These are phyloP conservation scores for Mesorhabditis sp. DNA, from an alignment of 2,888 invertebrate genomes.

Conservation along the genomic window DNA sequence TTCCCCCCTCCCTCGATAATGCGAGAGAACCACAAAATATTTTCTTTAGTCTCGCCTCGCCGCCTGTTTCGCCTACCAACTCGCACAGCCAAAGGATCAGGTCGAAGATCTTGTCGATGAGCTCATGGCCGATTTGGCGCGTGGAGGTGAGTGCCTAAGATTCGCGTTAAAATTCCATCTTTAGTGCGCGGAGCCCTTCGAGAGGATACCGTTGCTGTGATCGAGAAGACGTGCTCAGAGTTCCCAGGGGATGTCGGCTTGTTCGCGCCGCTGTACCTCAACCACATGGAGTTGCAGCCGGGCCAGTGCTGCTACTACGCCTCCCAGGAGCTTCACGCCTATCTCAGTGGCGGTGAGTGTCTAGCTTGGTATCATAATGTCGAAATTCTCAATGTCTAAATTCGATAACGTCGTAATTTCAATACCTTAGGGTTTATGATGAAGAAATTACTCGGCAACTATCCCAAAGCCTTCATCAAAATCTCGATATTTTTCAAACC, in stretches of 20 bases:
- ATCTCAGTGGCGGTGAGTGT: slow-evolving; percentile 77
- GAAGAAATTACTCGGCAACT: too few relatives aligned
- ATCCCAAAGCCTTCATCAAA: too few relatives aligned
- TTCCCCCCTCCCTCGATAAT: neutral
- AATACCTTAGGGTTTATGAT: too few relatives aligned
- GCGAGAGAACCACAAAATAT: neutral
- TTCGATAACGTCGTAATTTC: too few relatives aligned
- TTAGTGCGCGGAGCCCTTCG: slow-evolving; percentile 42
- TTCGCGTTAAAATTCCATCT: neutral
- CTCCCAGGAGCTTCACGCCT: slow-evolving; percentile 91
- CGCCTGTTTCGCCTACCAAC: slow-evolving; percentile 11
- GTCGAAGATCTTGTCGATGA: slow-evolving; percentile 21
- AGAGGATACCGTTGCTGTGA: slow-evolving; percentile 48
- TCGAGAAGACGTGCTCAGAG: slow-evolving; percentile 37
- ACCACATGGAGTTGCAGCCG: slow-evolving; percentile 75
- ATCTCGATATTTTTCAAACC: too few relatives aligned
- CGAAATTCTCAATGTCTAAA: too few relatives aligned
- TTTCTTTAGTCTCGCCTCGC: slow-evolving; percentile 14
- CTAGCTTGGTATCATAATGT: too few relatives aligned
- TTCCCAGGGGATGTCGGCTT: slow-evolving; percentile 42
- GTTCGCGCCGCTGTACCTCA: slow-evolving; percentile 85
- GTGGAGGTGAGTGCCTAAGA: slow-evolving; percentile 18
- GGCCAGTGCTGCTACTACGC: slow-evolving; percentile 88
- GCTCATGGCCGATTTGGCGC: slow-evolving; percentile 24
- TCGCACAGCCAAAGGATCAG: slow-evolving; percentile 5